A percentile compares a stretch with the other conserved stretches of the same genome.
Evolutionary conservation across 1,140 invertebrate species (phyloP).

Genomic region (Euwallacea similis): DNA sequence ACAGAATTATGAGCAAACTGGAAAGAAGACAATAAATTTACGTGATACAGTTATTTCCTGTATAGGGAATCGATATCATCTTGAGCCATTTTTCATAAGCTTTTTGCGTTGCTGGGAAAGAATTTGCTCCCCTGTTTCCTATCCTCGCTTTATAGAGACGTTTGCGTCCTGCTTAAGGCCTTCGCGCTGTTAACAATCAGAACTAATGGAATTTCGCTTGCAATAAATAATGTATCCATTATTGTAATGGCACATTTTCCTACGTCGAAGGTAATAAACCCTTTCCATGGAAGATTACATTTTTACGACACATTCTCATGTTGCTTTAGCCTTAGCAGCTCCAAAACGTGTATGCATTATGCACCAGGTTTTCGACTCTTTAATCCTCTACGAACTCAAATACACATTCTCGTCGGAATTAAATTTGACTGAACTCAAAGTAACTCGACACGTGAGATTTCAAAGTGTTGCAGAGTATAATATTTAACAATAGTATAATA

Average conservation of each 20-base stretch:
- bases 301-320: conserved; percentile 7
- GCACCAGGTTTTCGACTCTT: conserved; percentile 5
- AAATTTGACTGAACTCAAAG: conserved; percentile 17
- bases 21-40: conserved; percentile 1
- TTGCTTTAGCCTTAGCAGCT: neutral
- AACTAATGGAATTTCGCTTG: too few relatives aligned
- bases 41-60: neutral
- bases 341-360: conserved; percentile 4
- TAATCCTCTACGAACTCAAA: conserved; percentile 10
- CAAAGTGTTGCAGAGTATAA: conserved; percentile 12
- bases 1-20: too few relatives aligned
- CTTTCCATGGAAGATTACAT: conserved; percentile 4
- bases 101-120: too few relatives aligned
- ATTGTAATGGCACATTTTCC: conserved; percentile 1
- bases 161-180: too few relatives aligned
- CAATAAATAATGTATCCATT: conserved; percentile 6
- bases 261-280: conserved; percentile 1
- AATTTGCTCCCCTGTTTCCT: too few relatives aligned
- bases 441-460: conserved; percentile 6
- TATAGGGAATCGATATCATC: neutral
- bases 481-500: neutral
- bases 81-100: too few relatives aligned
- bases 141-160: too few relatives aligned
- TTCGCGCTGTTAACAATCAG: too few relatives aligned
- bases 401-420: conserved; percentile 21